phyloP scores from a whole-genome alignment of 2,888 invertebrate species.

The Polietes domitor region DNA sequence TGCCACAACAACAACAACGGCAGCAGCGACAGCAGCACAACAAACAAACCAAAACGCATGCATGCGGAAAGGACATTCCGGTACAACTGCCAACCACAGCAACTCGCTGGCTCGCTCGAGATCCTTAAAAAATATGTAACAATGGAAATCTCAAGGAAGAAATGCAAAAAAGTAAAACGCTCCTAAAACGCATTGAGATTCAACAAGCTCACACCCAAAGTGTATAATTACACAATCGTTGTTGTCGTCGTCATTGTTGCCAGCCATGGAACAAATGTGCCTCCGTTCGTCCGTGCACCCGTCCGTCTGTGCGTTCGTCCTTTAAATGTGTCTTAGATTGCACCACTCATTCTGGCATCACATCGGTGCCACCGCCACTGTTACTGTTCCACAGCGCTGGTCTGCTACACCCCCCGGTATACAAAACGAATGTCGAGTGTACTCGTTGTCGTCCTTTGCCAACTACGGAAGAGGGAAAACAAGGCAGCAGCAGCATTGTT shows the following conservation, averaged over 20 bases:
- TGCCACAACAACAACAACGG: slow-evolving; percentile 22
- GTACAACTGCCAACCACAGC: slow-evolving; percentile 22
- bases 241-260: slow-evolving; percentile 8
- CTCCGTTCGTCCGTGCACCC: background rate
- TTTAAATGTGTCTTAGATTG: slow-evolving; percentile 51
- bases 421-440: slow-evolving; percentile 52
- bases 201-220: slow-evolving; percentile 67
- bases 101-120: background rate
- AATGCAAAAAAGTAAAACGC: slow-evolving; percentile 27
- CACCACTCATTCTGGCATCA: slow-evolving; percentile 28
- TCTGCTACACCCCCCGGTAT: background rate
- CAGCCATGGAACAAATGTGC: background rate
- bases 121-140: slow-evolving; percentile 36
- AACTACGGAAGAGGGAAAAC: slow-evolving; percentile 52
- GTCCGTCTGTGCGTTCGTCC: background rate
- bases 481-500: slow-evolving; percentile 59
- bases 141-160: slow-evolving; percentile 6
- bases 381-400: background rate
- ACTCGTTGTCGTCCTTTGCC: slow-evolving; percentile 6
- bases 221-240: slow-evolving; percentile 69
- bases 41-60: too few relatives aligned
- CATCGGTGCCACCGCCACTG: background rate
- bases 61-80: slow-evolving; percentile 48
- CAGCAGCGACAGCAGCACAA: too few relatives aligned
- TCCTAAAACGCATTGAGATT: slow-evolving; percentile 64